Percentiles rank a stretch among this genome's conserved stretches.
Conservation (phyloP, 2,113 vertebrate genomes). For the Gallinago jamesoni region DNA sequence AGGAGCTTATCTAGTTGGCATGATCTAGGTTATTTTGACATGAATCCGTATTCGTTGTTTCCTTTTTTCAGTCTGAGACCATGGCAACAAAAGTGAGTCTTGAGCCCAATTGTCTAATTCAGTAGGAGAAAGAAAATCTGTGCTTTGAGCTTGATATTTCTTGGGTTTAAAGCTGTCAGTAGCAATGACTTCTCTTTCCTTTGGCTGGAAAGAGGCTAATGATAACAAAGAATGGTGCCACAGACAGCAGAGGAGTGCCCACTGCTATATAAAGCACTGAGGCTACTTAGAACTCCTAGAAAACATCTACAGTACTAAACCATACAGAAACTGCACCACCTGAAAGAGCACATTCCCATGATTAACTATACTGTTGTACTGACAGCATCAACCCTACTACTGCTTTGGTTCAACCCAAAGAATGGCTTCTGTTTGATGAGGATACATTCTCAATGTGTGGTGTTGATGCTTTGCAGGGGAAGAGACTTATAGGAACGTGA, state of each 20-base stretch:
- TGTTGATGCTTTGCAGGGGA: not conserved
- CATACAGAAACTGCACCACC: not conserved
- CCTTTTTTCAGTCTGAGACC: not conserved
- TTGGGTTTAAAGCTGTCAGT: not conserved
- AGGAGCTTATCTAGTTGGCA: not conserved
- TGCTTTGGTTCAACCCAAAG: not conserved
- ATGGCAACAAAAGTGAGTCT: not conserved
- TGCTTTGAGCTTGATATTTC: not conserved
- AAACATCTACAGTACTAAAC: not conserved
- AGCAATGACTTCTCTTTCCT: not conserved
- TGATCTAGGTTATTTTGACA: not conserved
- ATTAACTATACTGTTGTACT: not conserved
- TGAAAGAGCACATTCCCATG: not conserved
- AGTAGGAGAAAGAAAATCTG: not conserved
- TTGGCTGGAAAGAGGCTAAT: not conserved
- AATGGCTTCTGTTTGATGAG: not conserved
- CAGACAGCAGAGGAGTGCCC: not conserved
- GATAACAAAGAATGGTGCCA: not conserved
- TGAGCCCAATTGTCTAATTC: not conserved
- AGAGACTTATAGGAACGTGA: not conserved
- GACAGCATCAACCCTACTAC: not conserved
- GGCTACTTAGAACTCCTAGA: not conserved
- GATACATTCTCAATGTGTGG: not conserved
- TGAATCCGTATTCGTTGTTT: constrained; percentile 8
- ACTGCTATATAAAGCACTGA: not conserved